Evolutionary conservation across 2,113 vertebrate genomes (phyloP).

Genomic region (Perca schrenkii): DNA sequence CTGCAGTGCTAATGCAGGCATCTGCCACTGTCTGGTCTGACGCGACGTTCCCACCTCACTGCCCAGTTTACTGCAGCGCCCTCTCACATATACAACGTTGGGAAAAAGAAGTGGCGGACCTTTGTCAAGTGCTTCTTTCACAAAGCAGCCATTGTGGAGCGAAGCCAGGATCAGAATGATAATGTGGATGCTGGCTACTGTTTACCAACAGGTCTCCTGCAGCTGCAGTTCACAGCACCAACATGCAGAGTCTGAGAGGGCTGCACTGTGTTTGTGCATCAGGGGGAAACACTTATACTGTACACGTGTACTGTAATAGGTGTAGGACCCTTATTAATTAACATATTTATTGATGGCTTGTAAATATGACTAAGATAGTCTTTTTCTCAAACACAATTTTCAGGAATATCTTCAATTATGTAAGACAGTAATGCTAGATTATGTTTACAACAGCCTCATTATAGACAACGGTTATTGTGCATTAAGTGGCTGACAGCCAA

Average conservation of each 20-base stretch:
- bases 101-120: conserved; percentile 89
- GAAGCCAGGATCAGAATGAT: conserved; percentile 87
- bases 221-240: conserved; percentile 81
- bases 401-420: not conserved
- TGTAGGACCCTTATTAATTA: not conserved
- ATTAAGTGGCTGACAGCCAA: not conserved
- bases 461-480: not conserved
- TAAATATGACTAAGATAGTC: not conserved
- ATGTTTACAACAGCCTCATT: not conserved
- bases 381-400: not conserved
- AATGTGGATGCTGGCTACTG: conserved; percentile 89
- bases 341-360: not conserved
- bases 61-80: conserved; percentile 68
- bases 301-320: not conserved
- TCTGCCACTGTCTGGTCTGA: conserved; percentile 90
- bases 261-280: conserved; percentile 6
- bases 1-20: conserved; percentile 94
- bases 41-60: conserved; percentile 75
- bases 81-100: conserved; percentile 82
- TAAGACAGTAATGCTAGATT: not conserved
- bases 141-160: conserved; percentile 93
- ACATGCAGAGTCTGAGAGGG: conserved; percentile 23
- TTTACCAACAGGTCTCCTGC: conserved; percentile 92
- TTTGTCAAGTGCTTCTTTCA: conserved; percentile 91
- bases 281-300: not conserved